Percentiles rank a stretch among this genome's conserved stretches.
Evolutionary conservation across 2,113 vertebrate species (phyloP).

Genomic region (Ptilorrhoa leucosticta): DNA sequence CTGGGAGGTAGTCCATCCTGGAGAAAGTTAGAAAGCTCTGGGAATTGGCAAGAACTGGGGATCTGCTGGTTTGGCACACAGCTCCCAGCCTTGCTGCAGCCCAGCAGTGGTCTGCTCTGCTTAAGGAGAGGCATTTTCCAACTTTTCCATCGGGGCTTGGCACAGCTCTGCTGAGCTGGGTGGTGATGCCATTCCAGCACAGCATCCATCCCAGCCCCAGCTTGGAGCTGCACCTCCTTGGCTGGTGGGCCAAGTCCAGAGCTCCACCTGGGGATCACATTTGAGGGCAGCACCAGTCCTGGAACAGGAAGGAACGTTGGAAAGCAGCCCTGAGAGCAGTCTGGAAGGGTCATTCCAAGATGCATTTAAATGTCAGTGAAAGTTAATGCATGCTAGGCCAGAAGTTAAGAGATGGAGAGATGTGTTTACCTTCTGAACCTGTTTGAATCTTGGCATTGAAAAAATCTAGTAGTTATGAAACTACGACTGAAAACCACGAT

Average conservation of each 20-base stretch:
- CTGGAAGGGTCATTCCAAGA: conserved; percentile 43
- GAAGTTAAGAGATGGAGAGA: conserved; percentile 6
- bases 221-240: background rate
- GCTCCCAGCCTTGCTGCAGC: background rate
- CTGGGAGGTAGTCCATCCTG: background rate
- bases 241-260: background rate
- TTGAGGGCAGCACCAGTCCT: background rate
- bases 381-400: conserved; percentile 19
- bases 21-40: background rate
- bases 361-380: conserved; percentile 14
- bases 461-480: conserved; percentile 91
- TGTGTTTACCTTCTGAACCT: conserved; percentile 71
- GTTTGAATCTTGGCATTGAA: conserved; percentile 64
- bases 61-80: background rate
- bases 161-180: background rate
- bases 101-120: background rate
- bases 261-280: background rate
- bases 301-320: accelerated
- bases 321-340: conserved; percentile 15
- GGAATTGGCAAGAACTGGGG: background rate
- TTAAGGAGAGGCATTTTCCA: background rate
- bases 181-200: background rate
- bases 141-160: accelerated
- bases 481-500: conserved; percentile 93
- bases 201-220: background rate